phyloP scores from a whole-genome alignment of 2,888 invertebrate genomes.

The Epirrhoe tristata region DNA sequence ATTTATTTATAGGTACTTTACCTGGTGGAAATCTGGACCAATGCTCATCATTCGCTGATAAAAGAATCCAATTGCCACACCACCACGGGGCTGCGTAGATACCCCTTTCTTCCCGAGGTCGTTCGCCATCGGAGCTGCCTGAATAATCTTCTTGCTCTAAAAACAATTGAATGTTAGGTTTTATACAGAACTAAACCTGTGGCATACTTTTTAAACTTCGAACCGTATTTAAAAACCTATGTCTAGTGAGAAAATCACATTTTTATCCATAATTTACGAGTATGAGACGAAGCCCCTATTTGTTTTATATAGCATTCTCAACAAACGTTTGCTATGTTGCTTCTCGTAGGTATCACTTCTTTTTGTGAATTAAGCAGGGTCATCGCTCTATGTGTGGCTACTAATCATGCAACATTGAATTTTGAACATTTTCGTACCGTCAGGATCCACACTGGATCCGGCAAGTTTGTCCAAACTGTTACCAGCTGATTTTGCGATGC shows the following conservation, averaged over 20 bases:
- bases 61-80: constrained; percentile 90
- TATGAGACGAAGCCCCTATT: neutral
- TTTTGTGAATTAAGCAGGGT: too few species aligned
- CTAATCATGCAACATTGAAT: neutral
- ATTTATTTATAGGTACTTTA: constrained; percentile 43
- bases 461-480: constrained; percentile 89
- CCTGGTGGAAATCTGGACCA: constrained; percentile 80
- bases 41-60: constrained; percentile 76
- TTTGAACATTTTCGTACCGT: constrained; percentile 60
- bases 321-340: neutral
- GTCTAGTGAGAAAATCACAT: neutral
- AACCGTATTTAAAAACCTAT: neutral
- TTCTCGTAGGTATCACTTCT: too few species aligned
- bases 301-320: neutral
- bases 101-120: constrained; percentile 87
- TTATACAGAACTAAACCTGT: neutral
- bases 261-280: neutral
- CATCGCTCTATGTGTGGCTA: too few species aligned
- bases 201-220: neutral
- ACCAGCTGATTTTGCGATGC: constrained; percentile 89
- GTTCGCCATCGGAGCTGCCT: constrained; percentile 78
- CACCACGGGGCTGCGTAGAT: constrained; percentile 93
- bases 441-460: constrained; percentile 88
- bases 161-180: neutral
- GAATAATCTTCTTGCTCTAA: constrained; percentile 85